Conservation (phyloP, 2,888 invertebrate species). For the Anagyrus pseudococci region DNA sequence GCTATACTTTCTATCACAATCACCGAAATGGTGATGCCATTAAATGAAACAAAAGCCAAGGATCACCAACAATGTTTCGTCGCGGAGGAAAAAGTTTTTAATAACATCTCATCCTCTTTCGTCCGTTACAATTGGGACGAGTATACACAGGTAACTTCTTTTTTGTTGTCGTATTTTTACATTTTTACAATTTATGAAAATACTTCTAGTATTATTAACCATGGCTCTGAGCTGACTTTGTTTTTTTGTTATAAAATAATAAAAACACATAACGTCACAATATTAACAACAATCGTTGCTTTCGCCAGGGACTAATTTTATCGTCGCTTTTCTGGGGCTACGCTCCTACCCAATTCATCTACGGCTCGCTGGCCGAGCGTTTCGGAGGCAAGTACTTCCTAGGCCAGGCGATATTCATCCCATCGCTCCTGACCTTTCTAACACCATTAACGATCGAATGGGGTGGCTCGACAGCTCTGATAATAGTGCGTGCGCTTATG, state of each 20-base stretch:
- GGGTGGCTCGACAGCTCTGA: conserved; percentile 72
- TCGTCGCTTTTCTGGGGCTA: conserved; percentile 84
- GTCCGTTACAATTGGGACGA: conserved; percentile 43
- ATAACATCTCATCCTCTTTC: background rate
- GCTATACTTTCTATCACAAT: conserved; percentile 73
- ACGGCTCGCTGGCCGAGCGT: conserved; percentile 76
- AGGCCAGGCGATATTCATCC: conserved; percentile 77
- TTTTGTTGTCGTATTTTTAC: background rate
- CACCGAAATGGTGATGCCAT: conserved; percentile 67
- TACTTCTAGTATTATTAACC: background rate
- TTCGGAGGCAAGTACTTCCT: conserved; percentile 83
- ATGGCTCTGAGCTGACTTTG: background rate
- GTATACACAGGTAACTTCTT: conserved; percentile 37
- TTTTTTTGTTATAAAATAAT: background rate
- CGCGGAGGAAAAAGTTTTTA: background rate
- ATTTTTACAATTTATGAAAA: background rate
- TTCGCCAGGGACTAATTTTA: conserved; percentile 72
- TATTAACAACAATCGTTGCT: background rate
- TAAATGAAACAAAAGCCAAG: background rate
- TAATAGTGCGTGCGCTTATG: conserved; percentile 74
- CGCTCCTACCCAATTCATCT: conserved; percentile 78
- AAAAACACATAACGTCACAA: background rate
- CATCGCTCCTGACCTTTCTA: conserved; percentile 77
- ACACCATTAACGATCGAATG: conserved; percentile 74
- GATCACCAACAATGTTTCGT: background rate